Conservation (phyloP, 2,113 vertebrate species). For the Corythaeola cristata region DNA sequence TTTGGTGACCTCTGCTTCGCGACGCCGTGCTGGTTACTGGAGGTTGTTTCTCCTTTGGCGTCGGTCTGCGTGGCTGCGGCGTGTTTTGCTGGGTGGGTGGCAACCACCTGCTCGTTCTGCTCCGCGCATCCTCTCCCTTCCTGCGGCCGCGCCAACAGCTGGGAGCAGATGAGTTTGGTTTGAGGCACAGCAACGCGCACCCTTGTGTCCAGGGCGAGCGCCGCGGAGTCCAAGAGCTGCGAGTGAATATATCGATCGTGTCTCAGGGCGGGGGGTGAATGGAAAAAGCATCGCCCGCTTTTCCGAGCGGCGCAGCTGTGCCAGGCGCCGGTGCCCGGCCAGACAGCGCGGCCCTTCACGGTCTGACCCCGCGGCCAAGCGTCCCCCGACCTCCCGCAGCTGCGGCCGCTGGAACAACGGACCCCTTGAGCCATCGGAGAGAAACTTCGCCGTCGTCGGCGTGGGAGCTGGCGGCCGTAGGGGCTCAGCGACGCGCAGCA, state of each 20-base stretch:
- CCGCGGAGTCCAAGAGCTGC: background rate
- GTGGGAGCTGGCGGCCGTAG: background rate
- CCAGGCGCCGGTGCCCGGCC: background rate
- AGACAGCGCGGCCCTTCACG: background rate
- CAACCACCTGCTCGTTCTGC: background rate
- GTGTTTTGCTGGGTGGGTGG: background rate
- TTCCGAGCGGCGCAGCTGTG: background rate
- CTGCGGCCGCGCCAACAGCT: background rate
- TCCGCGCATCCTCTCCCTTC: background rate
- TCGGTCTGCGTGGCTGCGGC: background rate
- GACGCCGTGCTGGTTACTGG: rapidly evolving
- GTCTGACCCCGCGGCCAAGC: background rate
- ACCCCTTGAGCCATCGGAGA: background rate
- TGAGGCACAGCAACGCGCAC: background rate
- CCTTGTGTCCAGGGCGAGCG: background rate
- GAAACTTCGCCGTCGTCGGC: background rate
- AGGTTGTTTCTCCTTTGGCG: background rate
- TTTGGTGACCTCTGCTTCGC: background rate
- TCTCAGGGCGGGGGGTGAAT: background rate
- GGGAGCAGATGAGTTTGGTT: background rate
- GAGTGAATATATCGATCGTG: background rate
- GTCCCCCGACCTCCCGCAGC: background rate
- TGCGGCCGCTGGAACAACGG: background rate
- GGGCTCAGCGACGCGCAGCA: background rate
- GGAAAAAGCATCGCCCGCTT: background rate